Evolutionary conservation across 2,888 invertebrate genomes (phyloP), one percentile per base, ranked within the genome.

Genomic region (Eulithis testata): DNA sequence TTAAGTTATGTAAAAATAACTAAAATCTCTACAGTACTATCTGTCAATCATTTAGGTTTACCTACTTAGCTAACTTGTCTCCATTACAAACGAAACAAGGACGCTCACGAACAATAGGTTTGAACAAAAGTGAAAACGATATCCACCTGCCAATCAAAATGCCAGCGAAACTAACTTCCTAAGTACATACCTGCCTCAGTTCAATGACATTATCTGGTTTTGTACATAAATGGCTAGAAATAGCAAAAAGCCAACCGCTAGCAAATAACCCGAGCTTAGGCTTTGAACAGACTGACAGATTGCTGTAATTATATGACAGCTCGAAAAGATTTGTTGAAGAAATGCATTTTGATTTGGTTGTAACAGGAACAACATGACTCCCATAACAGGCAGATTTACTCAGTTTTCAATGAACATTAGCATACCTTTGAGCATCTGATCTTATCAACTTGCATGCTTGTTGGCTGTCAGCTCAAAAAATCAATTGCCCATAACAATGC

Each of bases 131-230:
- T 69, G 68, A 60, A 66, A 65, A 70, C 65, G 50, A 54, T 66
- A 63, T 27, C 36, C 50, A 60, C 60, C 47, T 58, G 60, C 40
- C 11, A 60, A 45, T 49, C 27, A 50, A 53, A 68, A 73, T 55
- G 43, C 60, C 49, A 12, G 57, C 37, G 63, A 66, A 51, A 71
- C 74, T 71, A 63, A 64, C 60, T 70, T 74, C 70, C 66, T 14
- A 59, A 52, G 55, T 51, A 21, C 21, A 1, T 21, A 57, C 49
- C 49, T 47, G 21, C 21, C 49, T 53, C 54, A 69, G 75, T 70
- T 75, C 71, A 73, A 69, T 66, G 72, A 71, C 69, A 66, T 64
- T 69, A 71, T 66, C 58, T 58, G 36, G 62, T 71, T 70, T 69
- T 62, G 63, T 62, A 66, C 62, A 60, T 70, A 68, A 68, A 69